Evolutionary conservation across 2,797 vertebrate species (phyloP), one percentile per base, ranked within the genome.

Genomic region (Oryzias dopingdopingensis): DNA sequence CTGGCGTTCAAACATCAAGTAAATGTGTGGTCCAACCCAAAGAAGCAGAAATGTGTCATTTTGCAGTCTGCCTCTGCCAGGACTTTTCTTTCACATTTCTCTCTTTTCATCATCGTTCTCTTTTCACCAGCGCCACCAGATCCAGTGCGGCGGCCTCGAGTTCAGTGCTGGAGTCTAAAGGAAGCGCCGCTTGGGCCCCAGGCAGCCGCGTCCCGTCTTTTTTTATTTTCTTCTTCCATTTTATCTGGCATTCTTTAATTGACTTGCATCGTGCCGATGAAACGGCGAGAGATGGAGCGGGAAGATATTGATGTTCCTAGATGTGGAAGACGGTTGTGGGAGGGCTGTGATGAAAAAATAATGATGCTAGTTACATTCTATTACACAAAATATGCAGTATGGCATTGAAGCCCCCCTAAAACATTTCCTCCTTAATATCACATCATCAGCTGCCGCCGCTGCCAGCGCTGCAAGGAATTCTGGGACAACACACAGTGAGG

Each of bases 331-430:
- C 74, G 68, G 81, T 71, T 70, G 87, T 73, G 79, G 82, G 78
- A 82, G 76, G 70, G 72, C 78, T 82, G 76, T 80, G 85, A 87
- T 86, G 85, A 86, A 87, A 87, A 79, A 84, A 75, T 88, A 84
- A 87, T 88, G 85, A 85, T 45, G 68, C 79, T 73, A 74, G 74
- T 87, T 83, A 81, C 76, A 73, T 86, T 85, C 76, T 80, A 84
- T 85, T 82, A 86, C 69, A 66, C 47, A 53, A 74, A 80, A 83
- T 77, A 67, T 69, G 69, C 77, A 59, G 63, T 72, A 81, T 23
- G 62, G 62, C 75, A 55, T 69, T 71, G 67, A 75, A 71, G 70
- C 55, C 69, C 61, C 79, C 14, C 67, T 29, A 73, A 56, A 62
- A 78, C 70, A 50, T 62, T 72, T 76, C 68, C 72, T 58, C 59